phyloP scores from a whole-genome alignment of 1,140 invertebrate species.

The Tigriopus japonicus region DNA sequence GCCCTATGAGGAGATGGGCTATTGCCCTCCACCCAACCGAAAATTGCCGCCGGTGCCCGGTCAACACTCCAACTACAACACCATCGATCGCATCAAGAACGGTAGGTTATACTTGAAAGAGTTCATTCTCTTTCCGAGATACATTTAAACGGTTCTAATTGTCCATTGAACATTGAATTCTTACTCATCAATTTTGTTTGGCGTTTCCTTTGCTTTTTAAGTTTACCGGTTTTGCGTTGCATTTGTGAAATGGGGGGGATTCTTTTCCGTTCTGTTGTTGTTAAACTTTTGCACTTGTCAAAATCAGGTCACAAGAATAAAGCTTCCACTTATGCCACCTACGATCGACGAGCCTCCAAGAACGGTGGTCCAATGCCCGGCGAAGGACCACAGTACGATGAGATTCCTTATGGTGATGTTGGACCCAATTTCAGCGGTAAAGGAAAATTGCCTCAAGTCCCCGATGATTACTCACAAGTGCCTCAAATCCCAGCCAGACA shows the following conservation, averaged over 20 bases:
- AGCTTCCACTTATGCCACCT: not conserved
- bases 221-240: no score
- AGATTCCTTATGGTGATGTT: constrained; percentile 14
- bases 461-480: constrained; percentile 12
- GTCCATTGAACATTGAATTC: no score
- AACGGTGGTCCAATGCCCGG: no score
- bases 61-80: constrained; percentile 58
- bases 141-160: no score
- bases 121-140: no score
- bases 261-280: no score
- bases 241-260: no score
- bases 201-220: no score
- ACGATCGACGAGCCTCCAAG: constrained; percentile 1
- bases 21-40: constrained; percentile 74
- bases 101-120: constrained; percentile 36
- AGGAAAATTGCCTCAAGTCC: constrained; percentile 9
- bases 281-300: no score
- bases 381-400: constrained; percentile 8
- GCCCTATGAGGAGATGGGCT: constrained; percentile 53
- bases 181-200: no score
- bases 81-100: constrained; percentile 76
- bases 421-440: constrained; percentile 6
- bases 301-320: no score
- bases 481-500: constrained; percentile 11
- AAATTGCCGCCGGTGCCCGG: constrained; percentile 75